A percentile compares a stretch with the other conserved stretches of the same genome.
These are phyloP conservation scores for Hydrotaea diabolus DNA, from an alignment of 2,888 invertebrate species.

Conservation along the genomic window DNA sequence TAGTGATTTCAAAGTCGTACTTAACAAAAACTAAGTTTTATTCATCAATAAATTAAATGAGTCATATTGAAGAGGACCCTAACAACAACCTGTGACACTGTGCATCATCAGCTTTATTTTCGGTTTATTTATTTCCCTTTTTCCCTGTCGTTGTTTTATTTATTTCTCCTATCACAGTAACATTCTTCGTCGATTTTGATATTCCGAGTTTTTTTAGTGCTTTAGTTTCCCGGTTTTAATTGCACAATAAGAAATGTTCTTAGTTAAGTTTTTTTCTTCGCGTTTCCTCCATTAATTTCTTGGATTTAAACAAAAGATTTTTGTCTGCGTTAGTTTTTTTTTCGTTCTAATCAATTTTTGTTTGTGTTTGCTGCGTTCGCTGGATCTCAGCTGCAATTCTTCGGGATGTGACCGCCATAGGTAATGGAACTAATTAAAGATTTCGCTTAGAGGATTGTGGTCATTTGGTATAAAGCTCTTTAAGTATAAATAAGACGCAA, in stretches of 20 bases:
- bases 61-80: no score
- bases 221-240: slow-evolving; percentile 20
- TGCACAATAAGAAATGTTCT: slow-evolving; percentile 33
- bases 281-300: not conserved
- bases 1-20: no score
- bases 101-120: not conserved
- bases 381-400: not conserved
- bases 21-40: no score
- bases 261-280: not conserved
- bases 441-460: not conserved
- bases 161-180: not conserved
- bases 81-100: slow-evolving; percentile 1
- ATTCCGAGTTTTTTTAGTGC: not conserved
- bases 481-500: no score
- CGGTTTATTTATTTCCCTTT: not conserved
- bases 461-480: no score
- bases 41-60: no score
- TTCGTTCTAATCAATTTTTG: not conserved
- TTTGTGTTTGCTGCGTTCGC: not conserved
- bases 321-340: not conserved
- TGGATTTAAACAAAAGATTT: not conserved
- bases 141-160: not conserved
- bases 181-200: not conserved
- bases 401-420: not conserved
- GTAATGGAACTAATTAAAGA: slow-evolving; percentile 2